A percentile compares a stretch with the other conserved stretches of the same genome.
Evolutionary conservation across 2,113 vertebrate genomes (phyloP).

Genomic region (Ctenodactylus gundi): DNA sequence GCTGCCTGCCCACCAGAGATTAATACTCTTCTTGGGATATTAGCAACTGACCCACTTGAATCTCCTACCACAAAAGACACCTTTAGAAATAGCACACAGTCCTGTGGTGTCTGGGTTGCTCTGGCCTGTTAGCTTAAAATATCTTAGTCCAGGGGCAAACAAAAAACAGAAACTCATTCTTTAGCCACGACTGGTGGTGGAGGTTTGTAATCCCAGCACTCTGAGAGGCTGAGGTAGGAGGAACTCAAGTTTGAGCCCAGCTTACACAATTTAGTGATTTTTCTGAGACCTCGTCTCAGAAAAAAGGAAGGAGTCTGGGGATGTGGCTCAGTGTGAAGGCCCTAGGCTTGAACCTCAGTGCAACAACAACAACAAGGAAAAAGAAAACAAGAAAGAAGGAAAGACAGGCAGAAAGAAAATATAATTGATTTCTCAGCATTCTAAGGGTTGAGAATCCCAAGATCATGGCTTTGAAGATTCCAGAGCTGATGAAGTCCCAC

Average conservation of each 20-base stretch:
- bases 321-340: too few relatives aligned
- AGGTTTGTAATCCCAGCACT: too few relatives aligned
- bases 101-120: background rate
- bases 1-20: background rate
- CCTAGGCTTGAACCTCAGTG: too few relatives aligned
- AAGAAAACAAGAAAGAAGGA: too few relatives aligned
- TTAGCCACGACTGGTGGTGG: too few relatives aligned
- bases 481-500: accelerated
- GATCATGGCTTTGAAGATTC: background rate
- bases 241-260: too few relatives aligned
- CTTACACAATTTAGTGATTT: too few relatives aligned
- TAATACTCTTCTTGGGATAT: background rate
- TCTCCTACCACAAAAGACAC: background rate
- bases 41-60: background rate
- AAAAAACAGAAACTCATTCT: background rate
- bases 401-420: too few relatives aligned
- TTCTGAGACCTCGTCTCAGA: too few relatives aligned
- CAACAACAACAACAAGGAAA: too few relatives aligned
- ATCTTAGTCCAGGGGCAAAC: accelerated
- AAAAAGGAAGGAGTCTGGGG: too few relatives aligned
- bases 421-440: background rate
- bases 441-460: background rate
- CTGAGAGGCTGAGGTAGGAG: too few relatives aligned
- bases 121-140: background rate
- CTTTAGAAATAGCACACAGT: background rate